phyloP scores from a whole-genome alignment of 1,140 invertebrate genomes.

The fruit fly (Drosophila melanogaster) region DNA sequence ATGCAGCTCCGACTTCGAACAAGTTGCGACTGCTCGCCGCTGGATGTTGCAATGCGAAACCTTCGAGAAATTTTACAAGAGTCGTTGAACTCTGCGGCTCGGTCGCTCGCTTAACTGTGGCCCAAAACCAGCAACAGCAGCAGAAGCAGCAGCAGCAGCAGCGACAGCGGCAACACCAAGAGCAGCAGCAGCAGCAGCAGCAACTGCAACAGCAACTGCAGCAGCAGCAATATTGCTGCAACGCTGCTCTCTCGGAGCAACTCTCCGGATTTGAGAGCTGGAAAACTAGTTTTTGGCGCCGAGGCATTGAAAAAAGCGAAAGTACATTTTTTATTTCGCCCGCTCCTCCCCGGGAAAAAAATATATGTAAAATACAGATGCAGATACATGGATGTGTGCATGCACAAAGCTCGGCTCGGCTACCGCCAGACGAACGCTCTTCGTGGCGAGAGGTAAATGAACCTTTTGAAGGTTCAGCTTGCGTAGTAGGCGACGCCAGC shows the following conservation, averaged over 20 bases:
- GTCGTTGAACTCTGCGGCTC: conserved; percentile 76
- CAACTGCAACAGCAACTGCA: conserved; percentile 22
- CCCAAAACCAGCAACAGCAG: conserved; percentile 31
- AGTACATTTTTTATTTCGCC: conserved; percentile 77
- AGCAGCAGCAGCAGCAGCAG: conserved; percentile 28
- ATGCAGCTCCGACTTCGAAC: conserved; percentile 71
- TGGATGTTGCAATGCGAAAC: conserved; percentile 81
- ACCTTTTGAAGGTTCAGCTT: conserved; percentile 84
- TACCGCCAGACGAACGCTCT: conserved; percentile 33
- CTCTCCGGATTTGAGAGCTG: conserved; percentile 38
- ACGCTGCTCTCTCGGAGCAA: conserved; percentile 3
- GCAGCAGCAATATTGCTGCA: conserved; percentile 17
- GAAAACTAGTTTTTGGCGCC: conserved; percentile 80
- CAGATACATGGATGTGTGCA: no score
- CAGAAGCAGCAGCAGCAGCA: not conserved
- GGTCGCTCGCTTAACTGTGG: conserved; percentile 66
- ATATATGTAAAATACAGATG: not conserved
- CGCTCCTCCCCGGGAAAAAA: conserved; percentile 18
- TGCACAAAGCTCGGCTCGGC: conserved; percentile 14
- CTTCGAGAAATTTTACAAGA: conserved; percentile 84
- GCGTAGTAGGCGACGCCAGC: conserved; percentile 68
- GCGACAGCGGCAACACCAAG: conserved; percentile 3
- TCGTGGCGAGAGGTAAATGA: conserved; percentile 80
- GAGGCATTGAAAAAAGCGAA: conserved; percentile 84
- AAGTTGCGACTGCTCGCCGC: conserved; percentile 50